Evolutionary conservation across 2,797 vertebrate species (phyloP), one percentile per base, ranked within the genome.

Genomic region (Podarcis siculus): DNA sequence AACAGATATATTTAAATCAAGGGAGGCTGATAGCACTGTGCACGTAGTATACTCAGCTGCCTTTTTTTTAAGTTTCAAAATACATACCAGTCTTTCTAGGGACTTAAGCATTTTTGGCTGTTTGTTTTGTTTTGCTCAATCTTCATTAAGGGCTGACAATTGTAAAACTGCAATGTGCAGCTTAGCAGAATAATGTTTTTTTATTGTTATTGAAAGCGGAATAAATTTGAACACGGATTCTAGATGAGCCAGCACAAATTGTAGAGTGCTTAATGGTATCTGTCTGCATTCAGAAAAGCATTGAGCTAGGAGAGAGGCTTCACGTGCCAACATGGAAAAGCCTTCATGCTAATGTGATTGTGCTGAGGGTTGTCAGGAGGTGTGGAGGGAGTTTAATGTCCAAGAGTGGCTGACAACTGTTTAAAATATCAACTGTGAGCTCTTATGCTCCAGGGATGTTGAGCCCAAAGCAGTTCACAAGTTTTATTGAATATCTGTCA

Each of bases 191-290:
- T 83, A 49, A 83, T 78, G 30, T 21, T n/a, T 83, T n/a, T 76
- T 77, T 69, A 77, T 67, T 37, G 19, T 83, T 78, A 55, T 37
- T 37, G 39, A 82, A 87, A 69, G 80, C 32, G n/a, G 69, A 87
- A 66, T 82, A 75, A 49, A 87, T 87, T 35, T 87, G 73, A 75
- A 82, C 82, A 67, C 58, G 66, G 58, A 35, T 76, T 82, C 67
- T 82, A 76, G 42, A 66, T 32, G 55, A 73, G 58, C 69, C 79
- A 35, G 79, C 15, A 49, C 72, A 87, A 66, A 49, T 32, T 66
- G 37, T 23, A 55, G 55, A 76, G 8, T 12, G 42, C 42, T 82
- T 75, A 67, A 76, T 82, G 10, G 30, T 87, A 42, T 64, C 21
- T 64, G 49, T 42, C 79, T 87, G 80, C 39, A 37, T 77, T 82